Percentiles rank a stretch among this genome's conserved stretches.
phyloP scores from a whole-genome alignment of 2,113 vertebrate species.

The Brienomyrus longianalis region DNA sequence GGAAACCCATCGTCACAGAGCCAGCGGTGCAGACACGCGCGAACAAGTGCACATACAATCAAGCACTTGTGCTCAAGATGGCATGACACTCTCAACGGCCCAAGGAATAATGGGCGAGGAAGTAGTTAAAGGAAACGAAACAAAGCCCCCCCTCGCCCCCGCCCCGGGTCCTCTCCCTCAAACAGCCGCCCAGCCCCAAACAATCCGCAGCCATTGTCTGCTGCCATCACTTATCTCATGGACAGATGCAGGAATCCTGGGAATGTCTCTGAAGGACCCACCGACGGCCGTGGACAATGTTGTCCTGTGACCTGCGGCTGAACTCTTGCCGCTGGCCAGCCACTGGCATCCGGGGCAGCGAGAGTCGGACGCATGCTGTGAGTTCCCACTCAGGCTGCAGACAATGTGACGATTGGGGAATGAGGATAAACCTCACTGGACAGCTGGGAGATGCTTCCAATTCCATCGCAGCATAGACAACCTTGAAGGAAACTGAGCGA shows the following conservation, averaged over 20 bases:
- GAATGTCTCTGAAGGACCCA: constrained; percentile 4
- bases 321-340: background rate
- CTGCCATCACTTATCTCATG: background rate
- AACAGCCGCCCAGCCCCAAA: background rate
- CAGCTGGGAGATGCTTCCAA: background rate
- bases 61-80: background rate
- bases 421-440: background rate
- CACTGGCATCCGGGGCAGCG: background rate
- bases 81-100: background rate
- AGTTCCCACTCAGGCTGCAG: background rate
- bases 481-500: background rate
- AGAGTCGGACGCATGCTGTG: background rate
- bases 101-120: background rate
- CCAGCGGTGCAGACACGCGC: background rate
- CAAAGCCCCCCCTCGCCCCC: background rate
- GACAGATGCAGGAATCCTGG: constrained; percentile 11
- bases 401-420: background rate
- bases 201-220: constrained; percentile 15
- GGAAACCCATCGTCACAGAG: background rate
- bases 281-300: background rate
- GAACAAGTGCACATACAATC: background rate
- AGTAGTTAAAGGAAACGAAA: background rate
- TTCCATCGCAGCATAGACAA: background rate
- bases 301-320: background rate
- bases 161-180: background rate